Evolutionary conservation across 2,797 vertebrate species (phyloP).

Genomic region (Melopsittacus undulatus): DNA sequence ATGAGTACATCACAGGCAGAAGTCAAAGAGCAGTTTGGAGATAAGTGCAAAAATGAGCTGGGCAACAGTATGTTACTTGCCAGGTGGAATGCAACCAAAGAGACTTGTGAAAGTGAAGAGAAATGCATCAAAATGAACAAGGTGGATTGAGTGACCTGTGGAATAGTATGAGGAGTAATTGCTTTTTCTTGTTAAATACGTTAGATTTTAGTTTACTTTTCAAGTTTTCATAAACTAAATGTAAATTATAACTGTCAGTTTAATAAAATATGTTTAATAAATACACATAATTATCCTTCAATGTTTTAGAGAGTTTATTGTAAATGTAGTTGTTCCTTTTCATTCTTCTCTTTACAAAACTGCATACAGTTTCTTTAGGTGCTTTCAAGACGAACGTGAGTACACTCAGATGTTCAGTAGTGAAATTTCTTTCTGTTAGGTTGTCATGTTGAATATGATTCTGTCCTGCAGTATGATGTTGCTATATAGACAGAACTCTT

Average conservation of each 20-base stretch:
- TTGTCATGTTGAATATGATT: neutral
- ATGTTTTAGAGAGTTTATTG: neutral
- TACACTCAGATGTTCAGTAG: neutral
- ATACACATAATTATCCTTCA: neutral
- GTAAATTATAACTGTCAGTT: neutral
- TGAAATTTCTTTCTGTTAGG: neutral
- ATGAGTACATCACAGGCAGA: neutral
- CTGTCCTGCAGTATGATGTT: neutral
- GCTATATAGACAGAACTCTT: neutral
- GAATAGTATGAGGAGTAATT: neutral
- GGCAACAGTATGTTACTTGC: neutral
- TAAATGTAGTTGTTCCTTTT: neutral
- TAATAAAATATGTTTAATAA: neutral
- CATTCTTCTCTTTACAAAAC: neutral
- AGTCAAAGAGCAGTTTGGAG: neutral
- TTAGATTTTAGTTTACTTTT: conserved; percentile 5
- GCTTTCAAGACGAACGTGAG: fast-evolving
- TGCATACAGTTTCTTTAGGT: neutral
- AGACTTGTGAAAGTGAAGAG: neutral
- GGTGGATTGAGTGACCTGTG: neutral
- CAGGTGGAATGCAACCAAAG: neutral
- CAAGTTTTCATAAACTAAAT: conserved; percentile 20
- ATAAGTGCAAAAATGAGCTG: neutral
- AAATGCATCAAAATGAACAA: neutral
- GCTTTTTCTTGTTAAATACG: neutral